Evolutionary conservation across 2,888 invertebrate genomes (phyloP).

Genomic region (Epinotia ramella): DNA sequence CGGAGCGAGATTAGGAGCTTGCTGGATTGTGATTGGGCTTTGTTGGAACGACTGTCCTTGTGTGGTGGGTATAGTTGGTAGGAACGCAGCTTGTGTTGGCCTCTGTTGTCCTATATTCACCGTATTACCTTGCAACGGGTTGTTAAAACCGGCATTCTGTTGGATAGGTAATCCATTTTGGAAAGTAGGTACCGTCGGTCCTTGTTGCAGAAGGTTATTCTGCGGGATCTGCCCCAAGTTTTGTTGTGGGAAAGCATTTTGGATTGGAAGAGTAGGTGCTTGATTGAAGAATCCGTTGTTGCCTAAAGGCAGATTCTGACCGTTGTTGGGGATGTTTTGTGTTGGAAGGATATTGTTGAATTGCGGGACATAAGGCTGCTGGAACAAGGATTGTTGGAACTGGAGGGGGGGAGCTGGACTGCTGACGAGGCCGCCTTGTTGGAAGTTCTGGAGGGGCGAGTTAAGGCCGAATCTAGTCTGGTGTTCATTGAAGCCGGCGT

Average conservation of each 20-base stretch:
- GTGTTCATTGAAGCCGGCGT: conserved; percentile 77
- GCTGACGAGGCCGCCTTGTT: conserved; percentile 63
- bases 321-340: conserved; percentile 58
- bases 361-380: conserved; percentile 73
- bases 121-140: conserved; percentile 59
- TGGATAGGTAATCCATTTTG: conserved; percentile 66
- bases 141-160: conserved; percentile 66
- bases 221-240: conserved; percentile 64
- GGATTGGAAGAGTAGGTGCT: conserved; percentile 58
- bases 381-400: conserved; percentile 64
- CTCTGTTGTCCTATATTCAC: conserved; percentile 73
- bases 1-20: conserved; percentile 77
- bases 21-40: conserved; percentile 78
- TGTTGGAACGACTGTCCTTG: conserved; percentile 72
- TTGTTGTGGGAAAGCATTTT: conserved; percentile 65
- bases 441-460: conserved; percentile 76
- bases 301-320: conserved; percentile 56
- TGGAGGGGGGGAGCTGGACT: conserved; percentile 65
- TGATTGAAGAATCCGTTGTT: conserved; percentile 68
- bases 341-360: conserved; percentile 67
- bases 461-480: conserved; percentile 79
- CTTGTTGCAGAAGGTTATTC: conserved; percentile 66
- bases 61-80: conserved; percentile 69
- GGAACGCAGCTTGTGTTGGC: conserved; percentile 73
- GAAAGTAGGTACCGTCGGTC: conserved; percentile 71